phyloP scores from a whole-genome alignment of 1,140 invertebrate genomes.

The Adoxophyes honmai region DNA sequence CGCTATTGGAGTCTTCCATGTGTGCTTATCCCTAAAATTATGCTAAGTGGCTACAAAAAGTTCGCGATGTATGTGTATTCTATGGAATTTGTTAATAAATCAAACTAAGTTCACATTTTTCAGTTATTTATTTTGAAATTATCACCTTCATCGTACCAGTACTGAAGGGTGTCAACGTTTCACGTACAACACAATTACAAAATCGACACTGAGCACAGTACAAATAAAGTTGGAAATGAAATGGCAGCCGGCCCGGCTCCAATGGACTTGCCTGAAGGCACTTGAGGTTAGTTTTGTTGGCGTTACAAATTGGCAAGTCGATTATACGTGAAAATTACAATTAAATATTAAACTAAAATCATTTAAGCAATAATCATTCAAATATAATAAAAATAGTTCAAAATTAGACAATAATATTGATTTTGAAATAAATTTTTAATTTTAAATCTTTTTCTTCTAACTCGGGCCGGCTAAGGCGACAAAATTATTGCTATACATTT shows the following conservation, averaged over 20 bases:
- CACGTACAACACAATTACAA: conserved; percentile 69
- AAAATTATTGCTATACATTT: conserved; percentile 64
- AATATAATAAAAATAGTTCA: too few relatives aligned
- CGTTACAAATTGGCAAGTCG: conserved; percentile 55
- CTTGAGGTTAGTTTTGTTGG: conserved; percentile 58
- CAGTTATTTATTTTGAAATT: conserved; percentile 71
- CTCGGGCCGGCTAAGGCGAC: conserved; percentile 57
- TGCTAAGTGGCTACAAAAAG: too few relatives aligned
- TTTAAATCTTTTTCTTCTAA: too few relatives aligned
- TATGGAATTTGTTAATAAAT: background rate
- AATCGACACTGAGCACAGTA: conserved; percentile 43
- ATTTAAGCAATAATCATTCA: too few relatives aligned
- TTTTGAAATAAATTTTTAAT: too few relatives aligned
- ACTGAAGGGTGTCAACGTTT: conserved; percentile 71
- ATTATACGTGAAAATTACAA: background rate
- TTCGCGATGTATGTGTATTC: too few relatives aligned
- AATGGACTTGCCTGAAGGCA: conserved; percentile 65
- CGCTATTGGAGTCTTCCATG: too few relatives aligned
- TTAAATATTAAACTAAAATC: conserved; percentile 14
- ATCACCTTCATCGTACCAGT: conserved; percentile 68
- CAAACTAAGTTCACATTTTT: conserved; percentile 37
- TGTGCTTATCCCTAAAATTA: too few relatives aligned
- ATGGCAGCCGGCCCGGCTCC: conserved; percentile 48
- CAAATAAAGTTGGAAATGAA: conserved; percentile 27
- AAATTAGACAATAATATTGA: too few relatives aligned